phyloP scores from a whole-genome alignment of 2,797 vertebrate genomes.

The Sphaeramia orbicularis region DNA sequence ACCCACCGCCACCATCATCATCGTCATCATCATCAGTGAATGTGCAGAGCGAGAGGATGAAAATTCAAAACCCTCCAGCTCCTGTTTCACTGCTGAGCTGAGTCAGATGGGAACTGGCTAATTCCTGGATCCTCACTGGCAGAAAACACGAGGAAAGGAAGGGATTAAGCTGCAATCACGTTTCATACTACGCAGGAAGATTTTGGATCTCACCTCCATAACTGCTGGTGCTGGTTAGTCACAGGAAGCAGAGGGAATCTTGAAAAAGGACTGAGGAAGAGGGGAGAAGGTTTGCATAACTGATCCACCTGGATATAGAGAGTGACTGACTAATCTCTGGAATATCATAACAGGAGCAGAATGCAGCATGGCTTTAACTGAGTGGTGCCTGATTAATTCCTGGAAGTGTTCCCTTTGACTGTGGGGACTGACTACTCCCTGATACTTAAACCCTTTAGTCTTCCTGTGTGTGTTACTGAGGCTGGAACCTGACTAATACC shows the following conservation, averaged over 20 bases:
- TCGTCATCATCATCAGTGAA: conserved; percentile 42
- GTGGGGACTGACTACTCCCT: conserved; percentile 20
- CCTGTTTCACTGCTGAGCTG: conserved; percentile 7
- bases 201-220: neutral
- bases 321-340: conserved; percentile 42
- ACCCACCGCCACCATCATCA: conserved; percentile 51
- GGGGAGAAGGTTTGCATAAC: neutral
- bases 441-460: neutral
- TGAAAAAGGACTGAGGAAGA: too few relatives aligned
- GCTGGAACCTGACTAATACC: conserved; percentile 44
- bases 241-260: conserved; percentile 2
- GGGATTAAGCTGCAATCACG: neutral
- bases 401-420: conserved; percentile 8
- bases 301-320: neutral
- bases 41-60: conserved; percentile 30
- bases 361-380: conserved; percentile 7
- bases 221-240: neutral
- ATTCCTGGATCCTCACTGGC: conserved; percentile 23
- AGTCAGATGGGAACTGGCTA: neutral
- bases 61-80: conserved; percentile 15
- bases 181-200: neutral
- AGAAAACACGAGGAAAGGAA: neutral
- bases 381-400: conserved; percentile 18
- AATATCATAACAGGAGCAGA: neutral
- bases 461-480: conserved; percentile 21